These are phyloP conservation scores for Heteromormyrus szaboi DNA, from an alignment of 2,797 vertebrate genomes.

Conservation along the genomic window DNA sequence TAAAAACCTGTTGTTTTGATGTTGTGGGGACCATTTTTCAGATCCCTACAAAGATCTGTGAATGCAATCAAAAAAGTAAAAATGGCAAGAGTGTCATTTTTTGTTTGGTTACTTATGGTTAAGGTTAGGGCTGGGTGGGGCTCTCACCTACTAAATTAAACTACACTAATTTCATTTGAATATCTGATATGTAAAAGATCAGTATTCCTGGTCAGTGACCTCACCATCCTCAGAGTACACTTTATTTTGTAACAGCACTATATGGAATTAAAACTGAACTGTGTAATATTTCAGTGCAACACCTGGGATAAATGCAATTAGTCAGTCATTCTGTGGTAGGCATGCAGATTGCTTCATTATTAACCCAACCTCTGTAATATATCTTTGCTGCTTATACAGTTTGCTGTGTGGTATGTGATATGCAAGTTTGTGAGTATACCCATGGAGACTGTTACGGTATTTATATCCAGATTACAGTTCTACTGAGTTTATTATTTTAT, in stretches of 20 bases:
- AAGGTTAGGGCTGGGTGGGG: neutral
- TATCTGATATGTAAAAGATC: neutral
- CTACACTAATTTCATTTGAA: neutral
- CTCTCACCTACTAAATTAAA: neutral
- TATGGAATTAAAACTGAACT: conserved; percentile 11
- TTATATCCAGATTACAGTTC: neutral
- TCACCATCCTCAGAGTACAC: conserved; percentile 49
- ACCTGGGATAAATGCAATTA: neutral
- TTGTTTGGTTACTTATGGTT: neutral
- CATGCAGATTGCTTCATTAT: neutral
- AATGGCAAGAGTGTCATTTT: neutral
- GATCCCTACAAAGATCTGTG: neutral
- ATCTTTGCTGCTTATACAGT: neutral
- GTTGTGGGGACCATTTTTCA: neutral
- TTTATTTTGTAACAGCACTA: neutral
- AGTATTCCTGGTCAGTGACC: neutral
- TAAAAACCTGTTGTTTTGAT: neutral
- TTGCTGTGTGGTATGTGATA: neutral
- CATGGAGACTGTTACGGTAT: neutral
- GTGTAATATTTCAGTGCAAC: neutral
- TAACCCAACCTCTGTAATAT: neutral
- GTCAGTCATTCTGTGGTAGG: neutral
- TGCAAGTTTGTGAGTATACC: neutral
- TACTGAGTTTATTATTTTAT: neutral
- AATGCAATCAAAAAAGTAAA: neutral